phyloP scores from a whole-genome alignment of 2,113 vertebrate genomes.

The Cyanistes caeruleus region DNA sequence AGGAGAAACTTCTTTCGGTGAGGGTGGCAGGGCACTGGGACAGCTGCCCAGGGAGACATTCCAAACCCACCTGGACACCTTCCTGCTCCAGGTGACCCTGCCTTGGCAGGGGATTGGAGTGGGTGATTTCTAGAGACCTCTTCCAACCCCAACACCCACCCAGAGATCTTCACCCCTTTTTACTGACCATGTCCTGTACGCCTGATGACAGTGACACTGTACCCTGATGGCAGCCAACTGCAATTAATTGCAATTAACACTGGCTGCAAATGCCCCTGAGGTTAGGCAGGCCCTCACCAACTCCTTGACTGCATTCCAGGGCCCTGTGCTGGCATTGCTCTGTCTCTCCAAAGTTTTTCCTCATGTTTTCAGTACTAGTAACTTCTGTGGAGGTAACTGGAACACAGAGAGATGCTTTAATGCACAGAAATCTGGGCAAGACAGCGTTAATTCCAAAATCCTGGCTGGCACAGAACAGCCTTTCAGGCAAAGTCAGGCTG shows the following conservation, averaged over 20 bases:
- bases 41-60: not conserved
- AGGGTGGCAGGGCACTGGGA: not conserved
- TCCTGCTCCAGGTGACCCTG: not conserved
- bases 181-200: not conserved
- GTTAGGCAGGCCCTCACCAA: not conserved
- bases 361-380: fast-evolving
- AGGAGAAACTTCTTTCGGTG: not conserved
- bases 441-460: not conserved
- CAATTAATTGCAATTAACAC: not conserved
- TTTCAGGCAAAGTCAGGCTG: not conserved
- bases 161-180: not conserved
- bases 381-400: not conserved
- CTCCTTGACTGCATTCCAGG: not conserved
- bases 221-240: fast-evolving
- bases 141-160: not conserved
- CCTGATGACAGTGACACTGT: not conserved
- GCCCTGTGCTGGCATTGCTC: not conserved
- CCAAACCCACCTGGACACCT: not conserved
- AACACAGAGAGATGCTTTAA: not conserved
- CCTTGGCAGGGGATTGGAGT: not conserved
- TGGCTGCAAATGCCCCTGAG: not conserved
- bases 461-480: not conserved
- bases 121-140: not conserved
- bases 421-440: not conserved
- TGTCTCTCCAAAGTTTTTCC: not conserved